phyloP scores from a whole-genome alignment of 1,140 invertebrate species.

The Listronotus bonariensis region DNA sequence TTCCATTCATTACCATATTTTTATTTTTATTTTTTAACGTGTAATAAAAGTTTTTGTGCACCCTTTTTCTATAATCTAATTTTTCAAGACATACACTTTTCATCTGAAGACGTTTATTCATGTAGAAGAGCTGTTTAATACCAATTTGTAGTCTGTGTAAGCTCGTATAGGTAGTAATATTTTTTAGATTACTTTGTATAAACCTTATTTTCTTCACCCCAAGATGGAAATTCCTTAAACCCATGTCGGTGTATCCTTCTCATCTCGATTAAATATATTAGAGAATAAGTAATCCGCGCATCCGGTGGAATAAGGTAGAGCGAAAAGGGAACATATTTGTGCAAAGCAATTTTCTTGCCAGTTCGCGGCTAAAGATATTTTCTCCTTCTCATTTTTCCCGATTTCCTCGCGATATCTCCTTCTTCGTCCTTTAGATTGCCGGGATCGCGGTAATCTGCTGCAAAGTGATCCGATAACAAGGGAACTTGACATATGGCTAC shows the following conservation, averaged over 20 bases:
- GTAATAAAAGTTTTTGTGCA: too few species aligned
- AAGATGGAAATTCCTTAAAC: constrained; percentile 24
- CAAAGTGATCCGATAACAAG: constrained; percentile 51
- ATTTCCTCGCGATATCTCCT: constrained; percentile 5
- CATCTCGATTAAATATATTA: constrained; percentile 44
- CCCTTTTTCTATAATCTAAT: too few species aligned
- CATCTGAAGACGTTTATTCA: too few species aligned
- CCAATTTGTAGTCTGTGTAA: not conserved
- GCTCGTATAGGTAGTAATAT: constrained; percentile 19
- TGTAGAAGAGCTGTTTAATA: not conserved
- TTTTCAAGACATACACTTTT: too few species aligned
- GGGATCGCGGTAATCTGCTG: constrained; percentile 50
- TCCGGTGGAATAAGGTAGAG: constrained; percentile 40
- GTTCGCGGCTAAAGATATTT: constrained; percentile 47
- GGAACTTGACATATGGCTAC: constrained; percentile 51
- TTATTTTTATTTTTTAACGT: too few species aligned
- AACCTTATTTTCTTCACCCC: constrained; percentile 29
- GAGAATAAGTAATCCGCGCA: constrained; percentile 47
- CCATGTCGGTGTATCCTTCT: constrained; percentile 14
- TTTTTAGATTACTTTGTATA: constrained; percentile 19
- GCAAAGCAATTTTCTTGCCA: constrained; percentile 47
- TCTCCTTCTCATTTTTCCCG: constrained; percentile 36
- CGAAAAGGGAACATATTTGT: constrained; percentile 42
- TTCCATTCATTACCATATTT: too few species aligned
- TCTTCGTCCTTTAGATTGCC: constrained; percentile 45